Evolutionary conservation across 2,113 vertebrate species (phyloP).

Genomic region (Rhinopomastus cyanomelas): DNA sequence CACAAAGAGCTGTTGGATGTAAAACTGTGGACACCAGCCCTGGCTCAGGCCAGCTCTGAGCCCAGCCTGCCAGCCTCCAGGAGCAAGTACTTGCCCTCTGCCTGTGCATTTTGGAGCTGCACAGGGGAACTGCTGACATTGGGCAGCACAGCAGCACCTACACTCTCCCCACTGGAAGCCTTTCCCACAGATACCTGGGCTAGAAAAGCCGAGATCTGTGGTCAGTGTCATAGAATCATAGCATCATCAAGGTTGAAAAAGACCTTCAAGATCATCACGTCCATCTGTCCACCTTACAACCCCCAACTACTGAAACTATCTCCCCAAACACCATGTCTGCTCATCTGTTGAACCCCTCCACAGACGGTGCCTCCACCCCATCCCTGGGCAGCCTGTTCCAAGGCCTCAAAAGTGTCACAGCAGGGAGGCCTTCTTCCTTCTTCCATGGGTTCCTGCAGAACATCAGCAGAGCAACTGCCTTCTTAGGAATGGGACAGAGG

Average conservation of each 20-base stretch:
- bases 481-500: background rate
- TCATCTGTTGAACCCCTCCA: too few relatives aligned
- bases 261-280: too few relatives aligned
- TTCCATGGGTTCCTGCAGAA: fast-evolving
- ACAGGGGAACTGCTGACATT: background rate
- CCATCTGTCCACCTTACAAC: too few relatives aligned
- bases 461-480: background rate
- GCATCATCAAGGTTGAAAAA: too few relatives aligned
- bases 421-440: background rate
- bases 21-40: background rate
- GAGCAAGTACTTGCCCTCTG: background rate
- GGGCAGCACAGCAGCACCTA: background rate
- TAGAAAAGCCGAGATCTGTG: background rate
- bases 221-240: background rate
- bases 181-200: background rate
- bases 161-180: background rate
- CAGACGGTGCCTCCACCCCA: too few relatives aligned
- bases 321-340: too few relatives aligned
- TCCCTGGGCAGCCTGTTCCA: too few relatives aligned
- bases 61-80: background rate
- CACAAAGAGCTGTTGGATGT: background rate
- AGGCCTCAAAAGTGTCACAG: too few relatives aligned
- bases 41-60: background rate
- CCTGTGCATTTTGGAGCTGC: background rate
- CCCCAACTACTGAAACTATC: too few relatives aligned